Evolutionary conservation across 2,113 vertebrate genomes (phyloP).

Genomic region (Cranoglanis bouderius): DNA sequence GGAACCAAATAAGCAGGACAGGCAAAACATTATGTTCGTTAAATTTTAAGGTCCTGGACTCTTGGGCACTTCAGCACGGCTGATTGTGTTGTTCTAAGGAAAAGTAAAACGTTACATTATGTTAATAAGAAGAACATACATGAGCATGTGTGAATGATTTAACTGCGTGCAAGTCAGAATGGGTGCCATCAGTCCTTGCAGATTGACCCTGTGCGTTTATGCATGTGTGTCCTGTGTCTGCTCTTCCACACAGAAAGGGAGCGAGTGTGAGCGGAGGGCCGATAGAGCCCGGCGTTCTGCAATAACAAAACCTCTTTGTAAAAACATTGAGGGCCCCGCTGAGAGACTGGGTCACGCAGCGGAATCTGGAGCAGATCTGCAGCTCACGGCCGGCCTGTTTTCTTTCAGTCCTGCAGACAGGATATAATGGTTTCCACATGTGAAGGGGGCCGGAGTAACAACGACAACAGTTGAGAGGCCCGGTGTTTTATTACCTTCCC

Average conservation of each 20-base stretch:
- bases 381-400: constrained; percentile 64
- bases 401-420: constrained; percentile 74
- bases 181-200: constrained; percentile 25
- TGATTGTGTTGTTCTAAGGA: background rate
- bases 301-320: constrained; percentile 73
- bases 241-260: constrained; percentile 22
- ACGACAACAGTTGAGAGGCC: constrained; percentile 53
- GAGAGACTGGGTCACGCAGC: constrained; percentile 55
- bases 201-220: background rate
- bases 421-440: constrained; percentile 81
- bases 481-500: constrained; percentile 53
- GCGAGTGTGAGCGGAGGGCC: constrained; percentile 54
- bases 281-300: constrained; percentile 59
- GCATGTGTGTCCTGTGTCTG: constrained; percentile 22
- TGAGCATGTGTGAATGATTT: constrained; percentile 25
- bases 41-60: constrained; percentile 35
- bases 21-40: constrained; percentile 50
- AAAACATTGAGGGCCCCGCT: constrained; percentile 56
- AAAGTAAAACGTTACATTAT: background rate
- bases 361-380: constrained; percentile 54
- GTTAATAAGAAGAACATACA: constrained; percentile 1
- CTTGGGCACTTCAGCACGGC: background rate
- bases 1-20: constrained; percentile 39
- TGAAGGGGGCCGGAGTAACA: constrained; percentile 60
- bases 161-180: constrained; percentile 15